Conservation (phyloP, 2,888 invertebrate genomes). For the Cataglyphis albicans region DNA sequence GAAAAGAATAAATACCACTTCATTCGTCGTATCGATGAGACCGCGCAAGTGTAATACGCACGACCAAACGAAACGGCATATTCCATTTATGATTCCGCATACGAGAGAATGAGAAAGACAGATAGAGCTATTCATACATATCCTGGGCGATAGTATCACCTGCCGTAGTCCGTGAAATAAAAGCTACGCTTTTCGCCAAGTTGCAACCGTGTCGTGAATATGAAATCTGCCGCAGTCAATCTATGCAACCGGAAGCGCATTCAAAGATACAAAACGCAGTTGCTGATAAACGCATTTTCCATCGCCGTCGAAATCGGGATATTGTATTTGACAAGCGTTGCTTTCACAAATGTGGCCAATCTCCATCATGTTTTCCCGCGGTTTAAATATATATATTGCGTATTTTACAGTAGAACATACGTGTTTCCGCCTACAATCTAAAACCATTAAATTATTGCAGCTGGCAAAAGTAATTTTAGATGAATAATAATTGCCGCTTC, state of each 20-base stretch:
- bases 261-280: constrained; percentile 26
- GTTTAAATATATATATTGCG: not conserved
- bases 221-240: constrained; percentile 32
- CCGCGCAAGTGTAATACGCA: not conserved
- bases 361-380: not conserved
- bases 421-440: not conserved
- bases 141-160: constrained; percentile 17
- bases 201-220: constrained; percentile 26
- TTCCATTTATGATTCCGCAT: constrained; percentile 46
- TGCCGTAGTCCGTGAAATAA: constrained; percentile 22
- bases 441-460: not conserved
- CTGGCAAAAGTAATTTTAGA: not conserved
- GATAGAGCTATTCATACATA: constrained; percentile 39
- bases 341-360: constrained; percentile 19
- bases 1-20: not conserved
- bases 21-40: constrained; percentile 7
- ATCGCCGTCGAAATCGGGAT: constrained; percentile 18
- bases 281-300: constrained; percentile 38
- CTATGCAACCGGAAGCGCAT: not conserved
- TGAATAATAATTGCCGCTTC: not conserved
- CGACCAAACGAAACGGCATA: constrained; percentile 25
- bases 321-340: constrained; percentile 32
- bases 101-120: constrained; percentile 11
- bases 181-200: constrained; percentile 13
- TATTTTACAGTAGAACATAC: not conserved